Evolutionary conservation across 1,140 invertebrate genomes (phyloP).

Genomic region (Tetramorium parvispinum): DNA sequence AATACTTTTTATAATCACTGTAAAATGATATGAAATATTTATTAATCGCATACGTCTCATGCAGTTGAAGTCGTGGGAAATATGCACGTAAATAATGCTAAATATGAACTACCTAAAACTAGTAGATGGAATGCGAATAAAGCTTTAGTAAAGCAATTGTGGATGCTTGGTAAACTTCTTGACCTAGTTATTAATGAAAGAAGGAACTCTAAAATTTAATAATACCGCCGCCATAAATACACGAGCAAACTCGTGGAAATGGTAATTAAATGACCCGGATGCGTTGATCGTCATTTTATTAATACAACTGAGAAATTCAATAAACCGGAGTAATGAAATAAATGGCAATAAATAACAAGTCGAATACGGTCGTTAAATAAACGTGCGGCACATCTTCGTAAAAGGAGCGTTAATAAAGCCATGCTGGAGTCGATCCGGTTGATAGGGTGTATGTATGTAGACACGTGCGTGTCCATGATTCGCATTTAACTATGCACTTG

Average conservation of each 20-base stretch:
- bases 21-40: background rate
- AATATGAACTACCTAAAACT: slow-evolving; percentile 15
- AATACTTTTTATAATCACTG: background rate
- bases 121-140: slow-evolving; percentile 23
- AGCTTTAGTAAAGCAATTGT: slow-evolving; percentile 32
- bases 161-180: slow-evolving; percentile 43
- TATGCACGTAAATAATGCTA: slow-evolving; percentile 1
- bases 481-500: slow-evolving; percentile 34
- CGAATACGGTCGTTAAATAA: slow-evolving; percentile 65
- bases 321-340: slow-evolving; percentile 43
- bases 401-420: slow-evolving; percentile 63
- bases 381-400: slow-evolving; percentile 65
- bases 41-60: background rate
- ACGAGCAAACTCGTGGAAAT: slow-evolving; percentile 28
- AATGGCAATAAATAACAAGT: slow-evolving; percentile 48
- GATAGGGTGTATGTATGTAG: background rate
- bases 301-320: slow-evolving; percentile 48
- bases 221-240: slow-evolving; percentile 49
- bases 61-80: background rate
- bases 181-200: slow-evolving; percentile 56
- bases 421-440: slow-evolving; percentile 11
- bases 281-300: slow-evolving; percentile 58
- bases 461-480: slow-evolving; percentile 37
- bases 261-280: slow-evolving; percentile 54
- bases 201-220: slow-evolving; percentile 57